Evolutionary conservation across 2,888 invertebrate species (phyloP).

Genomic region (Hypercompe scribonia): DNA sequence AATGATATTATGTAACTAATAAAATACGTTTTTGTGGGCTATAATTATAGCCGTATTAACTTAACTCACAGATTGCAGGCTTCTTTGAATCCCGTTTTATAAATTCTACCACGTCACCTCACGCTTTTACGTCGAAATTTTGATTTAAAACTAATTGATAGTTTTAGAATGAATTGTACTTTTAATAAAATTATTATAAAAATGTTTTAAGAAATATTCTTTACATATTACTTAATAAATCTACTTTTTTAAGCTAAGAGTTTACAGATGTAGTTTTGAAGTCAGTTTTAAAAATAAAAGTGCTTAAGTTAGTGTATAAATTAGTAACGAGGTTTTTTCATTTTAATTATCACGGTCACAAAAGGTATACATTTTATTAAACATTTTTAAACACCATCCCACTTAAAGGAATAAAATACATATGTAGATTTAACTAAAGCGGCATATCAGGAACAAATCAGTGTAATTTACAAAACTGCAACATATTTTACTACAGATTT

Average conservation of each 20-base stretch:
- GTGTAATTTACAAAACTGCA: conserved; percentile 31
- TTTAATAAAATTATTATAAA: conserved; percentile 37
- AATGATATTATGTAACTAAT: not conserved
- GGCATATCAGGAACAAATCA: conserved; percentile 28
- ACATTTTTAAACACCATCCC: not conserved
- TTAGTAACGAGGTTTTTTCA: not conserved
- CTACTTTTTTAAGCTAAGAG: conserved; percentile 20
- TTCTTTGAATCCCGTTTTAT: conserved; percentile 45
- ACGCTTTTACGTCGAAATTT: conserved; percentile 47
- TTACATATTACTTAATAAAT: conserved; percentile 15
- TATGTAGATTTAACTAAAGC: conserved; percentile 19
- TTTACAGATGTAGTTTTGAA: not conserved
- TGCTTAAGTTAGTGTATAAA: not conserved
- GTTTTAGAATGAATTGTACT: conserved; percentile 44
- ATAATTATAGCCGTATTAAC: not conserved
- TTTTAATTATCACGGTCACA: not conserved
- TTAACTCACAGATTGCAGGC: conserved; percentile 6
- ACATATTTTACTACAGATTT: conserved; percentile 37
- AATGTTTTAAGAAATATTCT: conserved; percentile 11
- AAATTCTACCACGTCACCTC: conserved; percentile 37
- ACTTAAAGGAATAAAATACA: conserved; percentile 11
- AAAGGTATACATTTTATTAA: not conserved
- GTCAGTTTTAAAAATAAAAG: not conserved
- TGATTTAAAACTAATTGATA: conserved; percentile 52
- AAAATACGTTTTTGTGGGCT: not conserved